Evolutionary conservation across 2,797 vertebrate species (phyloP), one percentile per base, ranked within the genome.

Genomic region (Darevskia nairensis): DNA sequence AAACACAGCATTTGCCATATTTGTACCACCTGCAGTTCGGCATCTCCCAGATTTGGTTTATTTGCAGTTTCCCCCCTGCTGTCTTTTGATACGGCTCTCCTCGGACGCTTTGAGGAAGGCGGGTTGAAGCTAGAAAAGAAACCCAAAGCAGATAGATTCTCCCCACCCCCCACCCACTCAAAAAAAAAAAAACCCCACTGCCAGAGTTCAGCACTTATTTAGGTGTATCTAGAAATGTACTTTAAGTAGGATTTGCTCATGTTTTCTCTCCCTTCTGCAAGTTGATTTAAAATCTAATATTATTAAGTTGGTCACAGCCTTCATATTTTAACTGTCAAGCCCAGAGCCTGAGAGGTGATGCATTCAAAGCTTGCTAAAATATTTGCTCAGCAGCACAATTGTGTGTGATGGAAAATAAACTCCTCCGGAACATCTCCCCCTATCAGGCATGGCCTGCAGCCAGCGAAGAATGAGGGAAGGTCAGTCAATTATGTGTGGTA

Each of bases 401-500:
- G 96, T 92, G 97, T 97, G 97, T 98, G 97, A 97, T 97, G 96
- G 96, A 96, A 97, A 97, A 97, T 97, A 97, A 97, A 97, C 97
- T 97, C 96, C 96, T 94, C 96, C 96, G 95, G 96, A 96, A 96
- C 94, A 96, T 96, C 95, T 97, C 96, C 95, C 96, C 97, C 97
- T 97, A 97, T 97, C 97, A 97, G 97, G 94, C 94, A 88, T 95
- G 93, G 97, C 96, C 97, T 97, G 97, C 96, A 97, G 97, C 96
- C 95, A 96, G 96, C 95, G 96, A 96, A 97, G 97, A 97, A 98
- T 97, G 96, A 96, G 97, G 97, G 98, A 97, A 98, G 98, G 98
- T 98, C 98, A 98, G 98, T 98, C 98, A 98, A 98, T 98, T 98
- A 98, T 97, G 96, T 98, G 97, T 97, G 97, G 96, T 98, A 98